These are phyloP conservation scores for Muschampia plurimacula DNA, from an alignment of 2,888 invertebrate genomes.

Conservation along the genomic window DNA sequence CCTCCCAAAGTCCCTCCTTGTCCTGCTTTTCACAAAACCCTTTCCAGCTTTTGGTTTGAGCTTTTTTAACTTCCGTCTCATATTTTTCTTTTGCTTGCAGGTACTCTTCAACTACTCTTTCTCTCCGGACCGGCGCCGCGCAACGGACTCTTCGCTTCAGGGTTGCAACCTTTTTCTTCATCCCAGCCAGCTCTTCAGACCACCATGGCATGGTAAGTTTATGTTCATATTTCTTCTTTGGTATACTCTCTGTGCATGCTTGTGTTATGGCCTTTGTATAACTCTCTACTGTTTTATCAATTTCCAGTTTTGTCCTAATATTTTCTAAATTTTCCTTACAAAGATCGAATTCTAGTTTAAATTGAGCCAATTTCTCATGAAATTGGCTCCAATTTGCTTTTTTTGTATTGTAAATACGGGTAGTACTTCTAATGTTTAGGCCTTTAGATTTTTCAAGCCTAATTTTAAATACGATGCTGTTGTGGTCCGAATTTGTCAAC, in stretches of 20 bases:
- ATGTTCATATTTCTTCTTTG: too few species aligned
- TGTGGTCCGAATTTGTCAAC: not conserved
- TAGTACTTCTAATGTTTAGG: not conserved
- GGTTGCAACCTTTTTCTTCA: not conserved
- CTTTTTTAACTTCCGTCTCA: not conserved
- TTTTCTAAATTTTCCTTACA: not conserved
- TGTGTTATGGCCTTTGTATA: not conserved
- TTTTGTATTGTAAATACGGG: not conserved
- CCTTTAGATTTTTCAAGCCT: not conserved
- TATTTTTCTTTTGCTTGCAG: too few species aligned
- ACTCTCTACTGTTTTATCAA: not conserved
- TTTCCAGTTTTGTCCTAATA: not conserved
- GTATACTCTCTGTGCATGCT: not conserved
- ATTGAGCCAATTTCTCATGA: too few species aligned
- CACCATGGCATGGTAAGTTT: not conserved
- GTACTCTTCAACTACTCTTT: not conserved
- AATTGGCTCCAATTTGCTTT: too few species aligned
- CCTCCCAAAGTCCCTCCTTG: not conserved
- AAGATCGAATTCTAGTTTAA: not conserved
- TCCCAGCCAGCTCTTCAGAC: not conserved
- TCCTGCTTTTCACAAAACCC: slow-evolving; percentile 8
- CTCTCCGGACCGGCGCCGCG: slow-evolving; percentile 3
- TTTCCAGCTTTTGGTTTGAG: slow-evolving; percentile 38
- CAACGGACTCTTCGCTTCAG: not conserved
- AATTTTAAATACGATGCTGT: not conserved